Base-by-base conservation (phyloP, 2,113 vertebrate genomes). In the Stomatorhinus ivindoensis region DNA sequence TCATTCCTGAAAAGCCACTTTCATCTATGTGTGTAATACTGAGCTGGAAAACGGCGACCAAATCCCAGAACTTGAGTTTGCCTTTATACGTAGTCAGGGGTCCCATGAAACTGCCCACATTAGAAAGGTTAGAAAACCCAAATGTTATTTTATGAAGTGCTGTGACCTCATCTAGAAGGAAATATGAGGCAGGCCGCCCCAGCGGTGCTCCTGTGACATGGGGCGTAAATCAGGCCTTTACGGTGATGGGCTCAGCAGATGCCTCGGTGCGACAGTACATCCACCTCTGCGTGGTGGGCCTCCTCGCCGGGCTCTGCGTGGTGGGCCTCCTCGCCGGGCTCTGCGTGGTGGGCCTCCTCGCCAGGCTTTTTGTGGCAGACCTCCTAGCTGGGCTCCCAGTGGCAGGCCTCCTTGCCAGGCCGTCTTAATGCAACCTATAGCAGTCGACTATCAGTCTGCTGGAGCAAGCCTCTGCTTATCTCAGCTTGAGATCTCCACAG, bases 71-170 rank as follows among this genome's bases (percentile, higher is more conserved):
- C 0, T 90, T 73, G 55, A 91, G 91, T 92, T 92, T 90, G 90
- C 73, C 84, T 92, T 89, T 69, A 73, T 48, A 46, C 7, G 42
- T 91, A 65, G 80, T 65, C 92, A 4, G 91, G 92, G 84, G 89
- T 85, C 92, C 83, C 84, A 88, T 89, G 91, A 86, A 73, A 86
- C 39, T 53, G 89, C 21, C 91, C 90, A 0, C 87, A 73, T 91
- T 91, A 19, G 53, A 46, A 0, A 5, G 53, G 69, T 91, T 90
- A 93, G 87, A 82, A 86, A 55, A 65, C 17, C 53, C 82, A 91
- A 92, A 91, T 90, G 91, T 88, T 91, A 86, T 90, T 92, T 93
- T 92, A 89, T 92, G 88, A 91, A 90, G 91, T 58, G 65, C 15
- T 47, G 0, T 89, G 90, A 90, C 89, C 90, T 91, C 90, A 91